Base-by-base conservation (phyloP, 2,797 vertebrate species). In the Valencia hispanica region DNA sequence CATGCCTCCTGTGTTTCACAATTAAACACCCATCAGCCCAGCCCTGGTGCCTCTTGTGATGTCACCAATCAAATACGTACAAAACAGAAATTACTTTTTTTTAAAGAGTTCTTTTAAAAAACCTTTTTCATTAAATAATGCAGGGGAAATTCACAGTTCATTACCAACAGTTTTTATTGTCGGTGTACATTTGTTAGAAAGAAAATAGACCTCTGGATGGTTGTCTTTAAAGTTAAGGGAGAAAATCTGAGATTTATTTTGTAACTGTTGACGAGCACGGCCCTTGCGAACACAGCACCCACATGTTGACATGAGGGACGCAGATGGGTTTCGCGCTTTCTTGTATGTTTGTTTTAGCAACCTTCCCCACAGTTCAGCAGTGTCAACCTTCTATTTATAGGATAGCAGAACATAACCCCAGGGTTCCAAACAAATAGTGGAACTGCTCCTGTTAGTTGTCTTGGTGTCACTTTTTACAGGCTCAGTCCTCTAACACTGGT, bases 361-460 rank as follows among this genome's bases (percentile, higher is more conserved):
- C 32, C 78, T 82, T 84, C 83, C 70, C n/a, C 73, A 74, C 86
- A 87, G 78, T 83, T 87, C 79, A 79, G 50, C 71, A 79, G 79
- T 88, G 79, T 79, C 81, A 83, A 32, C 76, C 36, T 68, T 82
- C 87, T 93, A 94, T 91, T 93, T 90, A 84, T 92, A 89, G 72
- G 14, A 36, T 70, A 71, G 48, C 50, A 69, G 41, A 73, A 32
- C 1, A 27, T 36, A 61, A 59, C 68, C 12, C 80, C 59, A 50
- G n/a, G 27, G 48, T 59, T 78, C 80, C 68, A 74, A 86, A 85
- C 78, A 82, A 83, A 80, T 34, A 76, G 27, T 81, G 0, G 45
- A 75, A 48, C 74, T 15, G 51, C 71, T 72, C 45, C 0, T 27
- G 47, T 61, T 4, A n/a, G 41, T 77, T 85, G 89, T 89, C 90